Evolutionary conservation across 2,113 vertebrate species (phyloP), one percentile per base, ranked within the genome.

Genomic region (Albula goreensis): DNA sequence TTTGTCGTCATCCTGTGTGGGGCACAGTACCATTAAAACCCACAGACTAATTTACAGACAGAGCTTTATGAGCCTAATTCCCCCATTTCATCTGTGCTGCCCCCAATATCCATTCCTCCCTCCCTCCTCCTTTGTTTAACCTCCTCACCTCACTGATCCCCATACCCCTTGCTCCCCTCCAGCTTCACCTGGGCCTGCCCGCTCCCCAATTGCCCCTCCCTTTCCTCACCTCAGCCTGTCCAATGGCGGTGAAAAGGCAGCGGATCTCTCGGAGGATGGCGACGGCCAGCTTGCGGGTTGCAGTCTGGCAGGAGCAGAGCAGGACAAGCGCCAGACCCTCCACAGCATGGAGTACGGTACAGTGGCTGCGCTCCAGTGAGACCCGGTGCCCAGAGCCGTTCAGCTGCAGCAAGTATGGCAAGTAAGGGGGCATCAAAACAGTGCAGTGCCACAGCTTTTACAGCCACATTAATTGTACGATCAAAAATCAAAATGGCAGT

Each of bases 271-370:
- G 95, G 85, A 99, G 96, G 78, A 99, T 97, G 5, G 97, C 88
- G 51, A 99, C 98, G 0, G 98, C 98, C 81, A 99, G 93, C 89
- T 99, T 99, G 87, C 98, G 97, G 0, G 98, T 99, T 88, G 97
- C 97, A 85, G 97, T 96, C 90, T 98, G 98, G 94, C 97, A 98
- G 50, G 98, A 99, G 90, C 98, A 99, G 85, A 99, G 97, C 83
- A 99, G 94, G 82, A 99, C 96, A 82, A 99, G 94, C 0, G 97
- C 98, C 86, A 99, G 96, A 48, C 98, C 98, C 91, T 99, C 98
- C 0, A 99, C 98, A 0, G 95, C 98, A 0, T 99, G 98, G 63
- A 99, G 94, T 3, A 99, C 98, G 0, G 96, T 97, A 83, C 97
- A 97, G 88, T 99, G 98, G 17, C 97, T 91, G 95, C 98, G 91